A percentile compares a stretch with the other conserved stretches of the same genome.
Evolutionary conservation across 2,797 vertebrate species (phyloP).

Genomic region (Alectoris magna): DNA sequence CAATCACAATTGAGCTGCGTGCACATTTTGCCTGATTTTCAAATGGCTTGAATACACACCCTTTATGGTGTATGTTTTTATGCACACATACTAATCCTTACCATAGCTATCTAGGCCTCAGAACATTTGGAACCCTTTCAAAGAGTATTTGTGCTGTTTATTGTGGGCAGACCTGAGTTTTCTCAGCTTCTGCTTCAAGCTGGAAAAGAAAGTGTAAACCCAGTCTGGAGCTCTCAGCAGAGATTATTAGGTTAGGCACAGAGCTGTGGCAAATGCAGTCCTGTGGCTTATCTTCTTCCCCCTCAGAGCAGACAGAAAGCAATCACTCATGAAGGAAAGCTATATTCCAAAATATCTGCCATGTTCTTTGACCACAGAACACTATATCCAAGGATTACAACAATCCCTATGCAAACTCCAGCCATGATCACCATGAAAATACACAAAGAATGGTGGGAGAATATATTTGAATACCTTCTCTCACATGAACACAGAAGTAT

Average conservation of each 20-base stretch:
- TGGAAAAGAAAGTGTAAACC: neutral
- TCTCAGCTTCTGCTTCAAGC: slow-evolving; percentile 7
- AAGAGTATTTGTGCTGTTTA: neutral
- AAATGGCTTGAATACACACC: neutral
- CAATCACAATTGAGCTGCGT: neutral
- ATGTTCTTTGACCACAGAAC: neutral
- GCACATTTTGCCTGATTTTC: neutral
- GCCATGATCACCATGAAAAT: neutral
- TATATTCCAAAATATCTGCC: slow-evolving; percentile 1
- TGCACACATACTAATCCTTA: neutral
- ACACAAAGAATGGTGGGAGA: neutral
- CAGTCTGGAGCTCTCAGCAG: slow-evolving; percentile 6
- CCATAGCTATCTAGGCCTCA: neutral
- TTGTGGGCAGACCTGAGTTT: slow-evolving; percentile 16
- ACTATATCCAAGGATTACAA: slow-evolving; percentile 2
- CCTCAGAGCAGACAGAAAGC: neutral
- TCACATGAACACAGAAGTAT: neutral
- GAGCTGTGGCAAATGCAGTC: slow-evolving; percentile 27
- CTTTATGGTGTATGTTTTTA: neutral
- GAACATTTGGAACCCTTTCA: slow-evolving; percentile 16
- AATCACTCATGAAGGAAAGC: neutral
- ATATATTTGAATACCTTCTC: neutral
- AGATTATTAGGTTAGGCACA: slow-evolving; percentile 37
- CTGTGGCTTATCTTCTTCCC: neutral
- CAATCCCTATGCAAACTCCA: slow-evolving; percentile 23